Percentiles rank a stretch among this genome's conserved stretches.
phyloP scores from a whole-genome alignment of 2,797 vertebrate genomes.

The Macrochelys suwanniensis region DNA sequence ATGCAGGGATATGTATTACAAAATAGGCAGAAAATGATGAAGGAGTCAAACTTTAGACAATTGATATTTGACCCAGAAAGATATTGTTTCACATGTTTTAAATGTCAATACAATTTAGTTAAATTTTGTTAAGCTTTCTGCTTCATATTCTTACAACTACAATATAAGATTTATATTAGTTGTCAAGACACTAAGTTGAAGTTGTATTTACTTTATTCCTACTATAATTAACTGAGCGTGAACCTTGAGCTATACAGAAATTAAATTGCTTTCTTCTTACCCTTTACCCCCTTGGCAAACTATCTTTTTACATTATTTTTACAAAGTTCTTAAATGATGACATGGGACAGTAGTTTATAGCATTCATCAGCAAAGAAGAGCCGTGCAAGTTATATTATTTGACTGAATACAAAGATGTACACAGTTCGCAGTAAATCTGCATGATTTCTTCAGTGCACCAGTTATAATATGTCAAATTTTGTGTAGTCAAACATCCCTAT shows the following conservation, averaged over 20 bases:
- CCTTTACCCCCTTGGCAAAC: constrained; percentile 25
- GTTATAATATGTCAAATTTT: background rate
- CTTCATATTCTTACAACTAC: background rate
- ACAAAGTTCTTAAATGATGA: constrained; percentile 20
- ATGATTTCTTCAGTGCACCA: background rate
- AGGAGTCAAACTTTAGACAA: constrained; percentile 27
- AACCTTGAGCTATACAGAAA: constrained; percentile 64
- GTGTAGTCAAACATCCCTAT: constrained; percentile 29
- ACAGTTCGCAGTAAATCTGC: background rate
- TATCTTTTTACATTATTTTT: constrained; percentile 63
- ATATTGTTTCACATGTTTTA: background rate
- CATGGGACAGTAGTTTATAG: constrained; percentile 17
- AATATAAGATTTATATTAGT: background rate
- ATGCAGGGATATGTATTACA: background rate
- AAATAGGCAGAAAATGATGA: background rate
- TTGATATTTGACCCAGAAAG: background rate
- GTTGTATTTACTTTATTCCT: constrained; percentile 11
- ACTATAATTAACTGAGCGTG: constrained; percentile 58
- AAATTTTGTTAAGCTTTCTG: constrained; percentile 33
- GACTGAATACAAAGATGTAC: constrained; percentile 49
- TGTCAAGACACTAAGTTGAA: constrained; percentile 29
- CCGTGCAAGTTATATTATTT: constrained; percentile 23
- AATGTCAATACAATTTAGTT: background rate
- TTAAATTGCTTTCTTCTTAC: constrained; percentile 65
- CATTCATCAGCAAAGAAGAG: constrained; percentile 46